Percentiles rank a stretch among this genome's conserved stretches.
These are phyloP conservation scores for Cremastinae sp. DNA, from an alignment of 2,888 invertebrate genomes.

Conservation along the genomic window DNA sequence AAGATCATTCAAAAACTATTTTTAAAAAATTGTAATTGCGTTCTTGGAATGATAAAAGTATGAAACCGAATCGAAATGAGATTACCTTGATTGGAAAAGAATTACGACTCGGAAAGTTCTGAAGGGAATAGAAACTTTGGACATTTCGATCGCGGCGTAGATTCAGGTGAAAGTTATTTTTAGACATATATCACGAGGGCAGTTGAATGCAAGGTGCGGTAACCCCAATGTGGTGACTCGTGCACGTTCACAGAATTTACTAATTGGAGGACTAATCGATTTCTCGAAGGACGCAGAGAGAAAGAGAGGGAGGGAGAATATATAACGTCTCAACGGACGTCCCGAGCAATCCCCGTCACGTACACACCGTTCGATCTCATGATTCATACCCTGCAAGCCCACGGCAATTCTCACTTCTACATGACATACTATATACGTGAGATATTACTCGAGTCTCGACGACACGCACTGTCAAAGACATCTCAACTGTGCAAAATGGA, in stretches of 20 bases:
- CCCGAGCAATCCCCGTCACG: slow-evolving; percentile 31
- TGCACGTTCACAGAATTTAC: slow-evolving; percentile 29
- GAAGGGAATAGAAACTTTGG: not conserved
- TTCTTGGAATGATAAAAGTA: no score
- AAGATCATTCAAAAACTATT: no score
- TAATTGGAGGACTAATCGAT: slow-evolving; percentile 56
- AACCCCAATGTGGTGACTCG: slow-evolving; percentile 11
- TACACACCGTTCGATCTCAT: slow-evolving; percentile 47
- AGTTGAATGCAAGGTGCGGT: slow-evolving; percentile 29
- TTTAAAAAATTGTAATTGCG: no score
- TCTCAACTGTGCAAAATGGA: slow-evolving; percentile 25
- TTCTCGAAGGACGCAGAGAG: slow-evolving; percentile 29
- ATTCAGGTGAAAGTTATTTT: slow-evolving; percentile 1
- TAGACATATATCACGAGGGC: slow-evolving; percentile 1
- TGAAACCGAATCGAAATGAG: no score
- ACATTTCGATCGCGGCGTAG: slow-evolving; percentile 9
- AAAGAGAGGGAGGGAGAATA: not conserved
- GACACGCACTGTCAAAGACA: slow-evolving; percentile 35
- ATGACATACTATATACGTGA: slow-evolving; percentile 5
- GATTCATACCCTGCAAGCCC: slow-evolving; percentile 37
- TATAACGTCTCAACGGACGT: slow-evolving; percentile 32
- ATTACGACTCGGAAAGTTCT: no score
- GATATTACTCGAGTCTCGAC: slow-evolving; percentile 19
- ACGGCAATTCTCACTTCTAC: not conserved
- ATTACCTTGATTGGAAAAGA: no score